These are phyloP conservation scores for Amphipyra tragopoginis DNA, from an alignment of 2,888 invertebrate genomes.

Conservation along the genomic window DNA sequence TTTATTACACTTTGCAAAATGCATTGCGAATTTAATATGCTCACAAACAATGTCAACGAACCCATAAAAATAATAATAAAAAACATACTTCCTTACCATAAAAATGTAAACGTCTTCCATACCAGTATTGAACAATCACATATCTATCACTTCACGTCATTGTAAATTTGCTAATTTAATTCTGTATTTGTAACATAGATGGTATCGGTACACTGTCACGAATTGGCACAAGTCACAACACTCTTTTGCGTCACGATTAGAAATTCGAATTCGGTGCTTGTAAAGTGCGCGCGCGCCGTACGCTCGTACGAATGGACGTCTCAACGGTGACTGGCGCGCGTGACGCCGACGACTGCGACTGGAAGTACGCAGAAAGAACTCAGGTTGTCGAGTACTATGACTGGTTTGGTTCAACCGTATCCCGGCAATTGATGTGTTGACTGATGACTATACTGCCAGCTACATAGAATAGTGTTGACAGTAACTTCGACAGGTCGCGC, in stretches of 20 bases:
- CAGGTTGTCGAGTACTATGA: conserved; percentile 74
- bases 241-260: conserved; percentile 73
- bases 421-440: conserved; percentile 73
- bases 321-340: conserved; percentile 79
- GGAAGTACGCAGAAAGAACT: conserved; percentile 60
- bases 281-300: conserved; percentile 68
- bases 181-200: conserved; percentile 62
- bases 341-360: conserved; percentile 45
- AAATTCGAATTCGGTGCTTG: conserved; percentile 66
- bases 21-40: conserved; percentile 36
- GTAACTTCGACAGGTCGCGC: conserved; percentile 40
- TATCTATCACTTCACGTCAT: conserved; percentile 76
- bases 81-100: conserved; percentile 76
- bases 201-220: conserved; percentile 69
- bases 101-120: conserved; percentile 76
- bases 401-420: conserved; percentile 79
- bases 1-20: conserved; percentile 11
- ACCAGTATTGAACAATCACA: conserved; percentile 77
- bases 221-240: conserved; percentile 74
- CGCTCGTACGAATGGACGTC: conserved; percentile 71
- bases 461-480: conserved; percentile 42
- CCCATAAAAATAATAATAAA: conserved; percentile 66
- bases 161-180: conserved; percentile 58
- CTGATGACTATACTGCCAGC: conserved; percentile 63
- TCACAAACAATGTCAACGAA: conserved; percentile 61